Evolutionary conservation across 2,113 vertebrate genomes (phyloP), one percentile per base, ranked within the genome.

Genomic region (Neogale vison): DNA sequence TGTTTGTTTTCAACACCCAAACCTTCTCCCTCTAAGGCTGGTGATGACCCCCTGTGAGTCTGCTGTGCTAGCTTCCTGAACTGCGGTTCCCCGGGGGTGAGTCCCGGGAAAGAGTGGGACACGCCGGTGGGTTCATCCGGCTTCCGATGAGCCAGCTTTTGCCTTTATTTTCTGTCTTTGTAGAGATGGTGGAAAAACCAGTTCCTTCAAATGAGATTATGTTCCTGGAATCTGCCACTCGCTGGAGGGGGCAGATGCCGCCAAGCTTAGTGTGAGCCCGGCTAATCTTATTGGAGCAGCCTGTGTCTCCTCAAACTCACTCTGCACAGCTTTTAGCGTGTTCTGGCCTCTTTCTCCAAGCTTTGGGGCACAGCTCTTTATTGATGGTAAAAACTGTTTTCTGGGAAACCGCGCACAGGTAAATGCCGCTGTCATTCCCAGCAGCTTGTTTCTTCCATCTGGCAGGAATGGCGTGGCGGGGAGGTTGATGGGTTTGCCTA

Each of bases 161-260:
- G 65, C 57, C 59, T 79, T 45, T 90, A 26, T 77, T n/a, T 72
- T 82, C 85, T 50, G 34, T 65, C 84, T 94, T 96, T 83, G 71
- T 74, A 74, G 83, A 77, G 39, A 95, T 7, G 69, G 39, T 90
- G 80, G 87, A 57, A 82, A 90, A 90, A 63, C 21, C 14, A 39
- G 84, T 57, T 47, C 18, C 57, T 94, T 57, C 81, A 4, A 36
- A 42, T 36, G 92, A 94, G 59, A 61, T 93, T n/a, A 57, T 7
- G 21, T 13, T 29, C 23, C 82, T 55, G 23, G 86, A 94, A 45
- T 31, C 69, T 47, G 95, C 39, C 15, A 6, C 57, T 93, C 2
- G 3, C 63, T 45, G 88, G 63, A 57, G 72, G 15, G 17, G 0
- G 0, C 0, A 3, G 36, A 15, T 4, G 21, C 55, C 26, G 65